A percentile compares a stretch with the other conserved stretches of the same genome.
These are phyloP conservation scores for Aleiodes testaceus DNA, from an alignment of 2,888 invertebrate species.

Conservation along the genomic window DNA sequence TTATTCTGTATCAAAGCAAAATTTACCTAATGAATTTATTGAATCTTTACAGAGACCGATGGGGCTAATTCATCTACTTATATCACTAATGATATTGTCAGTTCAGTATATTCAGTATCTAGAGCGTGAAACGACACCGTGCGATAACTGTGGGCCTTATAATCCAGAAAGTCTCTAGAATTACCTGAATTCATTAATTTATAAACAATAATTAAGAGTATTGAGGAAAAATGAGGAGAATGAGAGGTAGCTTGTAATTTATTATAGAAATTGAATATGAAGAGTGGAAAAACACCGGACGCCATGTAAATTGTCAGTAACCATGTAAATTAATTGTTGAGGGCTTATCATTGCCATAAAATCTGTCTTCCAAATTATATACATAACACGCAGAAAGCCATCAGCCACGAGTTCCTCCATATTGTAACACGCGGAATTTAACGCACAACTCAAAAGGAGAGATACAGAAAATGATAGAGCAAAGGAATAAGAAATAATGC, in stretches of 20 bases:
- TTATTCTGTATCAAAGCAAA: too few species aligned
- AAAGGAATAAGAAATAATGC: slow-evolving; percentile 7
- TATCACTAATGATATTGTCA: too few species aligned
- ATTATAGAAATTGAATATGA: slow-evolving; percentile 8
- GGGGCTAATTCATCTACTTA: too few species aligned
- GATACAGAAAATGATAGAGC: slow-evolving; percentile 12
- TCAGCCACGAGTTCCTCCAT: slow-evolving; percentile 30
- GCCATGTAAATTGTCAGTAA: slow-evolving; percentile 18
- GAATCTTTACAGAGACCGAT: too few species aligned
- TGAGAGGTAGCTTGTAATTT: neutral
- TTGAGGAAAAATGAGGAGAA: neutral
- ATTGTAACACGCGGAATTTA: slow-evolving; percentile 31
- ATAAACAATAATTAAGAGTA: too few species aligned
- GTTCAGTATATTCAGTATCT: too few species aligned
- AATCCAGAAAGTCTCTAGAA: too few species aligned
- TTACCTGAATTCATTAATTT: too few species aligned
- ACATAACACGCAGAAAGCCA: slow-evolving; percentile 41
- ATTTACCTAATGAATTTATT: too few species aligned
- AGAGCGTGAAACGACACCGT: too few species aligned
- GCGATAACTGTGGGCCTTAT: too few species aligned
- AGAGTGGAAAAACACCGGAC: neutral
- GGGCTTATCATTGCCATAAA: slow-evolving; percentile 31
- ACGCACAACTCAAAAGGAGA: slow-evolving; percentile 13
- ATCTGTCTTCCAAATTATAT: slow-evolving; percentile 27
- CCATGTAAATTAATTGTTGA: slow-evolving; percentile 21